Evolutionary conservation across 2,888 invertebrate genomes (phyloP), one percentile per base, ranked within the genome.

Genomic region (Caenorhabditis doughertyi): DNA sequence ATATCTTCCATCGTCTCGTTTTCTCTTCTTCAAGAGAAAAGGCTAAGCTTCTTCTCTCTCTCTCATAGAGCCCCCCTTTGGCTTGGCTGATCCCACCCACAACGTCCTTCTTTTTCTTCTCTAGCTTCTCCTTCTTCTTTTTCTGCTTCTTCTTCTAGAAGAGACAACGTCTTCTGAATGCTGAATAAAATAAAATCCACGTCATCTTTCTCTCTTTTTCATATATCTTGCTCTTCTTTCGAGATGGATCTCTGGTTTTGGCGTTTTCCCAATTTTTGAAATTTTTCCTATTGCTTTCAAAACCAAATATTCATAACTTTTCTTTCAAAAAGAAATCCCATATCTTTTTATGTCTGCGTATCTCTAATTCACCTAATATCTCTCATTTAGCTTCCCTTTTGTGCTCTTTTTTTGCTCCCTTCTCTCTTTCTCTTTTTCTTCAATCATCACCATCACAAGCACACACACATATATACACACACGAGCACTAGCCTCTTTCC

Each of bases 21-120:
- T 39, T 39, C 39, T 32, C 49, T 29, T 21, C 13, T 23, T 25
- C 32, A 23, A 23, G 51, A 3, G 29, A 5, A 25, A 8, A 29
- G 62, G 62, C 73, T 73, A 60, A 76, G 67, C 76, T 67, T 67
- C 60, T 67, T n/a, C n/a, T n/a, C n/a, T n/a, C n/a, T n/a, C n/a
- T n/a, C n/a, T n/a, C n/a, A n/a, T 62, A 49, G 60, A 60, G 60
- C 39, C 39, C 16, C 39, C 11, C n/a, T n/a, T n/a, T n/a, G n/a
- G 39, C 39, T 35, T 27, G 39, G 44, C 77, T 68, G 77, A 77
- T 77, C 68, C 77, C 77, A 77, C 77, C 77, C 68, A 60, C 77
- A 77, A 67, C 51, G 62, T 67, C 49, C 65, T 21, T 35, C 53
- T 76, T 60, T 47, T 60, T 72, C 71, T 39, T 39, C 25, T 53